Evolutionary conservation across 1,140 invertebrate species (phyloP), one percentile per base, ranked within the genome.

Genomic region (Thereuonema tuberculata): DNA sequence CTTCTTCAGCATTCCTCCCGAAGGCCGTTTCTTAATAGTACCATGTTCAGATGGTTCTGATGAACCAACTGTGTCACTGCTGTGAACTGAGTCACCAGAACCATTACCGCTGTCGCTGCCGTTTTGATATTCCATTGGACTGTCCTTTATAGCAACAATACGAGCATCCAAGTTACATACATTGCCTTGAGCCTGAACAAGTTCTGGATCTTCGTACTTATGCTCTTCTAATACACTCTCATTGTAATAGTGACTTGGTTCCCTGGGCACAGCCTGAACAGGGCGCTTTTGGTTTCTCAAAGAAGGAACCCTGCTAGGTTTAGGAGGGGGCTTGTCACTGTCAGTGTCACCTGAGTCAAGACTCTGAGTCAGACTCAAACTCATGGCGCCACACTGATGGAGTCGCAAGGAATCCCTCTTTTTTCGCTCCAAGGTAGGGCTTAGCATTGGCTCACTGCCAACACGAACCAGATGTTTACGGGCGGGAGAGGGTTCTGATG

Each of bases 71-170:
- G 25, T 15, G 20, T 60, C 59, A 12, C 9, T 26, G 66, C 82
- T 84, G 58, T 84, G 79, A 0, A 82, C 82, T 0, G 85, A 85
- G 69, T 91, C 88, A 0, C 87, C 88, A 0, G 87, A 89, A 0
- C 87, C 87, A 66, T 90, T 89, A 1, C 87, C 87, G 12, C 87
- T 89, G 74, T 91, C 88, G 0, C 86, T 89, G 1, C 87, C 87
- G 48, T 86, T 83, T 61, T 87, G 85, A 66, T 89, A 88, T 43
- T 54, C 58, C 2, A 2, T 15, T 12, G 46, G 15, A 2, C 27
- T 47, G 25, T 50, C 21, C 21, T 50, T 50, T 5, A 50, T 20
- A 17, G 56, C 47, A 5, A 57, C 61, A 56, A 56, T 54, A 43
- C 57, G 31, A 2, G 63, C 52, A 37, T 59, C 61, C 14, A 50